Conservation (phyloP, 1,140 invertebrate species). For the Calycopis cecrops region DNA sequence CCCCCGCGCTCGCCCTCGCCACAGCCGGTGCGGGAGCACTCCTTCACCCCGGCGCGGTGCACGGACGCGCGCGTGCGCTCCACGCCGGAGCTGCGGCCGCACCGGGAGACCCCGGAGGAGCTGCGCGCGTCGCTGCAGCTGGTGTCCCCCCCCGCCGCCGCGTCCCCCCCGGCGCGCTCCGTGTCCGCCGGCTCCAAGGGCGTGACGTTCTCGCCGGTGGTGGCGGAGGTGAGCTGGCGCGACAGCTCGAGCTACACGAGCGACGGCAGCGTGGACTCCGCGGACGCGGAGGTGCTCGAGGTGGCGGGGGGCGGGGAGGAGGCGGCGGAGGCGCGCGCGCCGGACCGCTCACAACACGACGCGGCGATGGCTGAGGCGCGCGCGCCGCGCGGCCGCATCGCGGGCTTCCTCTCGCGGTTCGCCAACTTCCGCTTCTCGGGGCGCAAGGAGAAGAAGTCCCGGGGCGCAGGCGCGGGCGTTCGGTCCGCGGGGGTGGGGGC, state of each 20-base stretch:
- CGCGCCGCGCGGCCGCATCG: slow-evolving; percentile 66
- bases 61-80: slow-evolving; percentile 75
- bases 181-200: slow-evolving; percentile 65
- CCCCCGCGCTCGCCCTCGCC: slow-evolving; percentile 58
- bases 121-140: slow-evolving; percentile 75
- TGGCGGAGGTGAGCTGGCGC: slow-evolving; percentile 83
- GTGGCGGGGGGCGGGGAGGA: slow-evolving; percentile 43
- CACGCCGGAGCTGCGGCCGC: slow-evolving; percentile 78
- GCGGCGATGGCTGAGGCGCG: slow-evolving; percentile 27
- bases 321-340: slow-evolving; percentile 54
- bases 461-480: slow-evolving; percentile 58
- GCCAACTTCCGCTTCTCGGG: slow-evolving; percentile 72
- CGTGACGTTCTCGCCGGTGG: slow-evolving; percentile 80
- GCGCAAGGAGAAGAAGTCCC: slow-evolving; percentile 62
- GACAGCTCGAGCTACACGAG: slow-evolving; percentile 63
- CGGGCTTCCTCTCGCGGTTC: slow-evolving; percentile 69
- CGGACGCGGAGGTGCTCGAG: slow-evolving; percentile 53
- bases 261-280: slow-evolving; percentile 58
- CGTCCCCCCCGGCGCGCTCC: slow-evolving; percentile 70
- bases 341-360: slow-evolving; percentile 36
- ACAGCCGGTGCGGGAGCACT: slow-evolving; percentile 46
- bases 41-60: slow-evolving; percentile 57
- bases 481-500: slow-evolving; percentile 23
- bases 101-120: slow-evolving; percentile 65
- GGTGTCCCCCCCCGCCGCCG: slow-evolving; percentile 56